A percentile compares a stretch with the other conserved stretches of the same genome.
phyloP scores from a whole-genome alignment of 2,113 vertebrate genomes.

The Himantopus leucocephalus region DNA sequence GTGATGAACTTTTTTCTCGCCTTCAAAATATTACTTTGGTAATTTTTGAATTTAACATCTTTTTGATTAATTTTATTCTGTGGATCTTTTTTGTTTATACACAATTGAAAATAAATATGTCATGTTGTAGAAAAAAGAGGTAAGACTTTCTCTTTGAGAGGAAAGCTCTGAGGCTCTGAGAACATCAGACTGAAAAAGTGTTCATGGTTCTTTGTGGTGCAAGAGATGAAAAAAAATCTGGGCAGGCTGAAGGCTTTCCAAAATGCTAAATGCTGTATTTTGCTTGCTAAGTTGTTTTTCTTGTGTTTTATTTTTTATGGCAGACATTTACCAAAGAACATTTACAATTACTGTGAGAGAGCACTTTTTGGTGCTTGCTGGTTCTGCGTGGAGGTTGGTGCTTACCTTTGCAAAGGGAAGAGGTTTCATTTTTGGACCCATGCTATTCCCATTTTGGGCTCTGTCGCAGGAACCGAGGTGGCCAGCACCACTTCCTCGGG shows the following conservation, averaged over 20 bases:
- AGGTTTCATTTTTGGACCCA: rapidly evolving
- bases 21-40: not conserved
- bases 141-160: not conserved
- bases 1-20: not conserved
- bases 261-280: not conserved
- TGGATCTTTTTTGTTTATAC: not conserved
- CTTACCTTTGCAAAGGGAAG: not conserved
- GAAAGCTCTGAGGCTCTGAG: not conserved
- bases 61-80: not conserved
- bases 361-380: not conserved
- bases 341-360: not conserved
- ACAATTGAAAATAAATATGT: not conserved
- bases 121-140: not conserved
- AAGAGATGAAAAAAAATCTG: not conserved
- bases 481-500: not conserved
- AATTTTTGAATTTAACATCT: not conserved
- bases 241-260: not conserved
- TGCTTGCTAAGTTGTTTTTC: not conserved
- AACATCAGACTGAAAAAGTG: not conserved
- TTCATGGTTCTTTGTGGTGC: not conserved
- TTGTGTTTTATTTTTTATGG: not conserved
- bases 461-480: rapidly evolving
- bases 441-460: not conserved
- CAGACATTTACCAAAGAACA: not conserved
- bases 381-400: not conserved